Base-by-base conservation (phyloP, 2,113 vertebrate genomes). In the Mugil cephalus region DNA sequence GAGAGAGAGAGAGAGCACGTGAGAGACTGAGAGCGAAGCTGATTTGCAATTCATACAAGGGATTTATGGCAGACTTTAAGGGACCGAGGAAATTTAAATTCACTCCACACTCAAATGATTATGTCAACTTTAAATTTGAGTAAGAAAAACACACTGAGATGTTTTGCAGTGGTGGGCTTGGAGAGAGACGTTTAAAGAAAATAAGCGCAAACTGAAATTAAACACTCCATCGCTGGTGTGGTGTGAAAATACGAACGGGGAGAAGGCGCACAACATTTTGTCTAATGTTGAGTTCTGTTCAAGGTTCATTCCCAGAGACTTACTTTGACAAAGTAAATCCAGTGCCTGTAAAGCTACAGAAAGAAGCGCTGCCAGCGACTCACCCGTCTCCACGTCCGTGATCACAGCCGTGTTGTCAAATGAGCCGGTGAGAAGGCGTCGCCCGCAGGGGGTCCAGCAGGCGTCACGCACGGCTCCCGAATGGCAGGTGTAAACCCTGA, bases 351-450 rank as follows among this genome's bases (percentile, higher is more conserved):
- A 54, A 47, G 38, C 51, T 10, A 19, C 10, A 54, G 34, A 60
- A 38, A 46, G 30, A 66, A 53, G 34, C 39, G 62, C 45, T 11
- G 69, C 60, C 10, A 5, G 24, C 24, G 24, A 65, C 89, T 94
- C 85, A 98, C 97, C 96, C 80, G 96, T 99, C 91, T 99, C 96
- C 2, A 96, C 90, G 66, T 99, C 96, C 10, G 95, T 97, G 63
- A 98, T 81, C 82, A 90, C 91, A 52, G 96, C 83, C n/a, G 82
- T 88, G 14, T 94, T 95, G 89, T 99, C 97, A 59, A 99, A 99
- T 54, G 97, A 98, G 0, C 97, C 96, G 0, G 95, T 97, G 82
- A 99, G 95, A 80, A 98, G 86, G 45, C 86, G 92, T 63, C 74
- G 94, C 77, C 97, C 98, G 40, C 96, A 98, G 15, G 93, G 91